Evolutionary conservation across 2,888 invertebrate species (phyloP).

Genomic region (Carabus problematicus): DNA sequence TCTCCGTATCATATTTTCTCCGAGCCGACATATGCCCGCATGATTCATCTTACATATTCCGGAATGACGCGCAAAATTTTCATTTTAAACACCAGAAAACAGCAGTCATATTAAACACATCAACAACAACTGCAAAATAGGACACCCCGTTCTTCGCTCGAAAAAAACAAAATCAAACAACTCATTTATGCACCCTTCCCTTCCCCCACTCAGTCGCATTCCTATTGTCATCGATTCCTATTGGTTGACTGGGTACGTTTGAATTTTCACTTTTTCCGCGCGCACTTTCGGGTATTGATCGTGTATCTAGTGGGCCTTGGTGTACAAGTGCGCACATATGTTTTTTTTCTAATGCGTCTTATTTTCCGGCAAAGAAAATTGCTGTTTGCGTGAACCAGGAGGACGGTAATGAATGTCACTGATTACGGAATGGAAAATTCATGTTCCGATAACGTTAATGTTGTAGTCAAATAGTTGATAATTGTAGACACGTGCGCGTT

Average conservation of each 20-base stretch:
- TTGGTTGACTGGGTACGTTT: neutral
- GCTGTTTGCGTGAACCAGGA: neutral
- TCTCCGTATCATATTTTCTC: constrained; percentile 27
- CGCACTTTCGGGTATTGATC: constrained; percentile 16
- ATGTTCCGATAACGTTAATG: too few species aligned
- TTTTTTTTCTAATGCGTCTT: neutral
- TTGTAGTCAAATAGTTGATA: too few species aligned
- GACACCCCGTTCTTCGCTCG: neutral
- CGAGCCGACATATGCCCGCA: constrained; percentile 1
- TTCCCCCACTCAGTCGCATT: too few species aligned
- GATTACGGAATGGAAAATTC: too few species aligned
- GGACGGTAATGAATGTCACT: neutral
- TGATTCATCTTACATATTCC: constrained; percentile 13
- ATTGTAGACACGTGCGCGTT: too few species aligned
- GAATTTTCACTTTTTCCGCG: constrained; percentile 5
- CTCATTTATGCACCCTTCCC: too few species aligned
- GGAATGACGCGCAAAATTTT: neutral
- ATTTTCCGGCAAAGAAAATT: constrained; percentile 8
- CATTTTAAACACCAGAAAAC: neutral
- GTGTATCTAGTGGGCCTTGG: constrained; percentile 3
- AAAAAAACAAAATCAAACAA: constrained; percentile 1
- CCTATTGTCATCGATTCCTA: too few species aligned
- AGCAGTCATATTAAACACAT: neutral
- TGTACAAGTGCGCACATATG: neutral
- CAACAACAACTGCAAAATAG: neutral